These are phyloP conservation scores for Bombus vancouverensis DNA, from an alignment of 1,140 invertebrate species.

Conservation along the genomic window DNA sequence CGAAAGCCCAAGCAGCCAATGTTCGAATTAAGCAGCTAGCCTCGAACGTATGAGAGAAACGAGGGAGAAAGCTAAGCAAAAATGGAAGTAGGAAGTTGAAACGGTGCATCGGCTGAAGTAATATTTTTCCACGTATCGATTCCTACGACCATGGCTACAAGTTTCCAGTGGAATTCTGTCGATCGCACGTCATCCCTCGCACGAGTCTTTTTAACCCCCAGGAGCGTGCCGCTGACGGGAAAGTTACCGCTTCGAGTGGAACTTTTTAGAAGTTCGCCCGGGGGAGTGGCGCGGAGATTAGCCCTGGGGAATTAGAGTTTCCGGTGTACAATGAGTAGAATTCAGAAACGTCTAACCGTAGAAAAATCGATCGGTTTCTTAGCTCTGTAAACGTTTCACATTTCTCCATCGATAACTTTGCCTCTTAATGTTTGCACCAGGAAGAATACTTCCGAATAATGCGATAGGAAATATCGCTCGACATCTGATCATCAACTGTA, in stretches of 20 bases:
- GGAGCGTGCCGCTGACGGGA: conserved; percentile 63
- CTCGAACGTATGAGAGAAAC: no score
- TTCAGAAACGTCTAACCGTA: conserved; percentile 56
- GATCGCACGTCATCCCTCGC: conserved; percentile 59
- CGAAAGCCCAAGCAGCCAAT: not conserved
- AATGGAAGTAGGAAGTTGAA: conserved; percentile 28
- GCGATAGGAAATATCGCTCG: no score
- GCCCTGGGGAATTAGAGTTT: conserved; percentile 66
- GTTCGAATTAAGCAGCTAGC: no score
- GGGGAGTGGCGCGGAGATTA: conserved; percentile 62
- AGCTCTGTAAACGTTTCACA: not conserved
- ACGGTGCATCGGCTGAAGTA: conserved; percentile 29
- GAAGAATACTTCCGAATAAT: no score
- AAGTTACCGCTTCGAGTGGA: conserved; percentile 61
- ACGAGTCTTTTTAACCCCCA: conserved; percentile 56
- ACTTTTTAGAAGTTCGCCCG: conserved; percentile 65
- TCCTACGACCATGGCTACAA: conserved; percentile 42
- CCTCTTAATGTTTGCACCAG: no score
- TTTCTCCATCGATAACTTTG: not conserved
- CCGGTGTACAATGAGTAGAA: conserved; percentile 64
- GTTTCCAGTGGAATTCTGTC: conserved; percentile 57
- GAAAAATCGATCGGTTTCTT: conserved; percentile 56
- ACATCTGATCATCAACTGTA: no score
- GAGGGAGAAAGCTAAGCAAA: conserved; percentile 4
- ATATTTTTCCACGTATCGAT: conserved; percentile 64